These are phyloP conservation scores for Periophthalmus modestus DNA, from an alignment of 2,113 vertebrate species.

Conservation along the genomic window DNA sequence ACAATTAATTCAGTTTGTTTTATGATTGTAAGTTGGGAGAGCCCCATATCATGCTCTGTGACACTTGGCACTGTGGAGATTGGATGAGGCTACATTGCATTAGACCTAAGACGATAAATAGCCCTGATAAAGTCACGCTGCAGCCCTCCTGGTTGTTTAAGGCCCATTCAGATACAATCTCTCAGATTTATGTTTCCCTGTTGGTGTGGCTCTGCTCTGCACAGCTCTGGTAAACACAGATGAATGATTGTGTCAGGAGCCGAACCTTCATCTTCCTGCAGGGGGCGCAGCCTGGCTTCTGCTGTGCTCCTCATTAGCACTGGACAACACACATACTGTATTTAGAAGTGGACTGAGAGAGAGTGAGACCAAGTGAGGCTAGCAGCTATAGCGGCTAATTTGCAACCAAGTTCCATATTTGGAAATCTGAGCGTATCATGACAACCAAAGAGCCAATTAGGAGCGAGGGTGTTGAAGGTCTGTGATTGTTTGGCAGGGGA, in stretches of 20 bases:
- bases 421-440: no score
- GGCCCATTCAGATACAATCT: conserved; percentile 71
- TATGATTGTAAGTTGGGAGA: conserved; percentile 3
- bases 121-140: conserved; percentile 44
- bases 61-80: conserved; percentile 44
- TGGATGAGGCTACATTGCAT: conserved; percentile 42
- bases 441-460: no score
- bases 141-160: conserved; percentile 67
- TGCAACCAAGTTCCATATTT: no score
- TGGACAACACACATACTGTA: not conserved
- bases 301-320: conserved; percentile 56
- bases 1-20: conserved; percentile 28
- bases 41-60: conserved; percentile 22
- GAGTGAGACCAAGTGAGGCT: conserved; percentile 7
- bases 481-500: no score
- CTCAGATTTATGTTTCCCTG: conserved; percentile 64
- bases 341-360: not conserved
- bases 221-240: conserved; percentile 55
- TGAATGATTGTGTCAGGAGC: conserved; percentile 58
- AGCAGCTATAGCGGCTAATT: no score
- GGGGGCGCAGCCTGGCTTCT: conserved; percentile 27
- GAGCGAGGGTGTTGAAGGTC: no score
- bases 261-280: conserved; percentile 21
- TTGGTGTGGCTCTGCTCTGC: conserved; percentile 35
- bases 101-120: conserved; percentile 44